phyloP scores from a whole-genome alignment of 2,888 invertebrate species.

The Nephrotoma appendiculata region DNA sequence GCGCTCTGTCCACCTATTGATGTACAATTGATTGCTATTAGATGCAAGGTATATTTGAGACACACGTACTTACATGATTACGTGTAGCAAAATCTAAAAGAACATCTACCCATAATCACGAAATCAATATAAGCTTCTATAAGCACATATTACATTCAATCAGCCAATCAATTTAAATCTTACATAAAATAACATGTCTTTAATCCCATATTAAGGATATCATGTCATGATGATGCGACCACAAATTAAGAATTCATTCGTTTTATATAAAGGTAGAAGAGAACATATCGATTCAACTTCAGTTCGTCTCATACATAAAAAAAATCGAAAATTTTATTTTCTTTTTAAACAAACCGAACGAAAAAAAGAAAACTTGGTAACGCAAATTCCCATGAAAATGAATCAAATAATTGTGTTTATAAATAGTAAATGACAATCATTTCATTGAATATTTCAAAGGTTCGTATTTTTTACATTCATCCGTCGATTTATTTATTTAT shows the following conservation, averaged over 20 bases:
- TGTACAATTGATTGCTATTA: too few relatives aligned
- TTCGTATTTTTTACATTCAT: neutral
- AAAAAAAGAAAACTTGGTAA: neutral
- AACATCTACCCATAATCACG: too few relatives aligned
- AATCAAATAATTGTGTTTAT: neutral
- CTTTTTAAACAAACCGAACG: neutral
- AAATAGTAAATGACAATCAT: neutral
- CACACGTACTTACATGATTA: neutral
- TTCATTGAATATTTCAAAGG: neutral
- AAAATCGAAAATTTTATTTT: neutral
- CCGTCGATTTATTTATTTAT: neutral
- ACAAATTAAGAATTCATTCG: neutral
- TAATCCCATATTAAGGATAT: neutral
- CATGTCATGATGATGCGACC: neutral
- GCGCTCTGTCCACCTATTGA: too few relatives aligned
- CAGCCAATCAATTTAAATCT: neutral
- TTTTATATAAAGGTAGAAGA: neutral
- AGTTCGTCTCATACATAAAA: neutral
- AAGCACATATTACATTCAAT: neutral
- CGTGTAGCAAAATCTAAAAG: neutral
- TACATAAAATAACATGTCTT: neutral
- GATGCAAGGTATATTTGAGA: too few relatives aligned
- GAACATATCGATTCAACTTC: neutral
- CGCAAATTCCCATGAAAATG: neutral
- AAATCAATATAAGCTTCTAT: neutral